Conservation (phyloP, 2,113 vertebrate genomes). For the Platysternon megacephalum region DNA sequence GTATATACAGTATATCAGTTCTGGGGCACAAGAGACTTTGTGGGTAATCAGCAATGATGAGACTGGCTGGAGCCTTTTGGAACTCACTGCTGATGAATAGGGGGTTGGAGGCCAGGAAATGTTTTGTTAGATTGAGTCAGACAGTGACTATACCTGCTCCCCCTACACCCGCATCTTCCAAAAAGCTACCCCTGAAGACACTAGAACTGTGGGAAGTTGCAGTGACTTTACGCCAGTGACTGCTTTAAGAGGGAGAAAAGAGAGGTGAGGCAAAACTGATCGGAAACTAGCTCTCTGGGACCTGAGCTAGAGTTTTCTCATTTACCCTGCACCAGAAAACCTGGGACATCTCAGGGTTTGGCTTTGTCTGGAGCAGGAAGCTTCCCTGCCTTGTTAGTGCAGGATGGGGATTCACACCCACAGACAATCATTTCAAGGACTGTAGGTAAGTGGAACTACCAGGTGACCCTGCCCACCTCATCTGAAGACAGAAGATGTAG, state of each 20-base stretch:
- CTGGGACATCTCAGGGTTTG: neutral
- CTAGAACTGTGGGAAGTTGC: neutral
- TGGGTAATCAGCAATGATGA: neutral
- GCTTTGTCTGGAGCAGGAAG: neutral
- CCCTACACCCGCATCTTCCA: neutral
- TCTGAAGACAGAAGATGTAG: neutral
- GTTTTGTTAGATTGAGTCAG: neutral
- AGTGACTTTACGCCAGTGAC: fast-evolving
- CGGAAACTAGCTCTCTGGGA: neutral
- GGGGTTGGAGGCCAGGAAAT: neutral
- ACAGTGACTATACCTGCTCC: fast-evolving
- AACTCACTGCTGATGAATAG: neutral
- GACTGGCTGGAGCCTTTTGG: neutral
- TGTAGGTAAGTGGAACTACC: no score
- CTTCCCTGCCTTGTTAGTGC: neutral
- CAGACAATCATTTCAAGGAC: neutral
- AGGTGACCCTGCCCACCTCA: neutral
- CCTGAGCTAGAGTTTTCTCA: neutral
- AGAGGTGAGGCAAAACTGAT: neutral
- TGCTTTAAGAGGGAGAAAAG: neutral
- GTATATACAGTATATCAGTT: neutral
- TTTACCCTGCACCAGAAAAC: neutral
- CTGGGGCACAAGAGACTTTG: neutral
- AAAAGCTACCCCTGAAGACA: neutral
- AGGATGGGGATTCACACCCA: fast-evolving